Percentiles rank a stretch among this genome's conserved stretches.
phyloP scores from a whole-genome alignment of 2,888 invertebrate species.

The Hemaris fuciformis region DNA sequence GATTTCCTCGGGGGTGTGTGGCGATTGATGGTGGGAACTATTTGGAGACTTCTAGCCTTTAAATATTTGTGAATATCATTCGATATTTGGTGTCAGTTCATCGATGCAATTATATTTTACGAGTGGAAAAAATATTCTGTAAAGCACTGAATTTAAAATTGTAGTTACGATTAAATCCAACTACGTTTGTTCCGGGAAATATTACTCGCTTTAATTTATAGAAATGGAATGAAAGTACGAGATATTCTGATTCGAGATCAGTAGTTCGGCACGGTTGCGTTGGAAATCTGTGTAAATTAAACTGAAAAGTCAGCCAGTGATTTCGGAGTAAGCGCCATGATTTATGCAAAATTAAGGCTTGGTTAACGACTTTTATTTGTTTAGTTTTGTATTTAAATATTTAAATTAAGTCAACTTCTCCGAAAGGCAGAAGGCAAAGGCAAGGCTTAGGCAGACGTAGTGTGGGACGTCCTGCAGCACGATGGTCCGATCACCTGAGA shows the following conservation, averaged over 20 bases:
- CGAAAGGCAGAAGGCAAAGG: too few species aligned
- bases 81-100: background rate
- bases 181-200: background rate
- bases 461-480: too few species aligned
- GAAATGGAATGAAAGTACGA: background rate
- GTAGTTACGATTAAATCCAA: background rate
- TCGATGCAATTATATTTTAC: background rate
- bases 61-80: background rate
- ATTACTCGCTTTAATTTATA: background rate
- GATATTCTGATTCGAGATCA: background rate
- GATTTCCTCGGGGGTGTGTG: constrained; percentile 9
- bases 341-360: too few species aligned
- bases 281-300: too few species aligned
- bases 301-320: too few species aligned
- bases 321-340: too few species aligned
- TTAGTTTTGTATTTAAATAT: too few species aligned
- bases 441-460: too few species aligned
- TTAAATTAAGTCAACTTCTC: too few species aligned
- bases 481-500: too few species aligned
- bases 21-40: background rate
- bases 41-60: background rate
- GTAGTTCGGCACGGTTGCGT: too few species aligned
- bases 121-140: background rate
- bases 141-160: background rate
- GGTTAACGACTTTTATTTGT: too few species aligned